Base-by-base conservation (phyloP, 2,113 vertebrate species). In the Cavia porcellus region DNA sequence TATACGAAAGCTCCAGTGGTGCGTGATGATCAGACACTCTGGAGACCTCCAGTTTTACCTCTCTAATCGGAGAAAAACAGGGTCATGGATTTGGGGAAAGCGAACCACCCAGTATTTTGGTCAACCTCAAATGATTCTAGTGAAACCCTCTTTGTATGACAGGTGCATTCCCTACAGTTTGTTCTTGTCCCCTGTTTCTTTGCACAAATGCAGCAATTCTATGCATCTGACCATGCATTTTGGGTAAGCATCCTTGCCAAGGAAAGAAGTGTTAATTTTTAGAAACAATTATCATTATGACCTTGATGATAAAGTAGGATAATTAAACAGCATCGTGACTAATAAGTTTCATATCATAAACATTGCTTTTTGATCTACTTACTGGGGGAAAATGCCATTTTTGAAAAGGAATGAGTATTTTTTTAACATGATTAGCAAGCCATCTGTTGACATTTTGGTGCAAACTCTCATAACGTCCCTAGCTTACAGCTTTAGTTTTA, bases 391-490 rank as follows among this genome's bases (percentile, higher is more conserved):
- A 98, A 98, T 98, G 98, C 97, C 98, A 98, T 98, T 98, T 99
- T 98, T 98, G 97, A 98, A 98, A 98, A 98, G 98, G 97, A 98
- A 98, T 97, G 98, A 98, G 98, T 98, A 99, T 98, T 98, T 99
- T 99, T 98, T 98, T 98, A 99, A 98, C 98, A 98, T 98, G 98
- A 99, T 99, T 99, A 99, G 98, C 98, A 99, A 99, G 98, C 99
- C 99, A 99, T 99, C 99, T 99, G 99, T 98, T 99, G 99, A 99
- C 99, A 99, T 99, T 99, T 99, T 94, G 32, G 98, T 98, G 98
- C 96, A 98, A 98, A 99, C 98, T 98, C 98, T 98, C 98, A 98
- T 98, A 98, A 98, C 98, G 98, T 98, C 98, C 99, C 98, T 94
- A 98, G 98, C 98, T 99, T 98, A 98, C 98, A 98, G 98, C 98